Conservation (phyloP, 2,888 invertebrate species). For the Parnassius apollo region DNA sequence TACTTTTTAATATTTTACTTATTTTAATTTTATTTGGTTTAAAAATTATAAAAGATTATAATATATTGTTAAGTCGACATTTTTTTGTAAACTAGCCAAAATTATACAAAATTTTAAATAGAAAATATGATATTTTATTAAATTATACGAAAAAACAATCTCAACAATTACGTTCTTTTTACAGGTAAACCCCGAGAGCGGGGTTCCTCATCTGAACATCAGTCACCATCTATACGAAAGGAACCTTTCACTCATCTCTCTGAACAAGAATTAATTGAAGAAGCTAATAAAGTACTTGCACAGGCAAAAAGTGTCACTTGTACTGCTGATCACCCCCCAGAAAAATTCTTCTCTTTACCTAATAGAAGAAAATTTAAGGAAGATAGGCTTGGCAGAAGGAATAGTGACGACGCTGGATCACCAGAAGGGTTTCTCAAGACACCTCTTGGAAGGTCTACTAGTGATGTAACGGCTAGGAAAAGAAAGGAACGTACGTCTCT, state of each 20-base stretch:
- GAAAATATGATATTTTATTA: no score
- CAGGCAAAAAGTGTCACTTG: slow-evolving; percentile 88
- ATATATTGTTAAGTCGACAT: no score
- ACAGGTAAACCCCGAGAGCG: slow-evolving; percentile 76
- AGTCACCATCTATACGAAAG: slow-evolving; percentile 57
- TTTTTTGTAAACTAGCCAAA: no score
- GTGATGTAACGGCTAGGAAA: slow-evolving; percentile 76
- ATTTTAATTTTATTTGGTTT: no score
- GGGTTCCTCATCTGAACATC: slow-evolving; percentile 57
- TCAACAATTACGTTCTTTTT: slow-evolving; percentile 36
- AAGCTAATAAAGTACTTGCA: slow-evolving; percentile 87
- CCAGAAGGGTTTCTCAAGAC: slow-evolving; percentile 53
- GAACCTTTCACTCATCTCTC: slow-evolving; percentile 85
- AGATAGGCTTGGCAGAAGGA: slow-evolving; percentile 62
- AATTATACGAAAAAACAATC: neutral
- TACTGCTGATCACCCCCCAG: slow-evolving; percentile 80
- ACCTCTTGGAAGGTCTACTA: slow-evolving; percentile 78
- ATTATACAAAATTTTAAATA: no score
- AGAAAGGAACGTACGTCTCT: slow-evolving; percentile 82
- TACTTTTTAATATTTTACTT: no score
- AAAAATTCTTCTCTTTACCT: slow-evolving; percentile 85
- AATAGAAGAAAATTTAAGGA: slow-evolving; percentile 81
- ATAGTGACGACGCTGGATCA: slow-evolving; percentile 78
- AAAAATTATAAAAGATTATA: no score
- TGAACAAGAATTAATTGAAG: slow-evolving; percentile 86